A percentile compares a stretch with the other conserved stretches of the same genome.
These are phyloP conservation scores for Dicrurus megarhynchus DNA, from an alignment of 2,113 vertebrate species.

Conservation along the genomic window DNA sequence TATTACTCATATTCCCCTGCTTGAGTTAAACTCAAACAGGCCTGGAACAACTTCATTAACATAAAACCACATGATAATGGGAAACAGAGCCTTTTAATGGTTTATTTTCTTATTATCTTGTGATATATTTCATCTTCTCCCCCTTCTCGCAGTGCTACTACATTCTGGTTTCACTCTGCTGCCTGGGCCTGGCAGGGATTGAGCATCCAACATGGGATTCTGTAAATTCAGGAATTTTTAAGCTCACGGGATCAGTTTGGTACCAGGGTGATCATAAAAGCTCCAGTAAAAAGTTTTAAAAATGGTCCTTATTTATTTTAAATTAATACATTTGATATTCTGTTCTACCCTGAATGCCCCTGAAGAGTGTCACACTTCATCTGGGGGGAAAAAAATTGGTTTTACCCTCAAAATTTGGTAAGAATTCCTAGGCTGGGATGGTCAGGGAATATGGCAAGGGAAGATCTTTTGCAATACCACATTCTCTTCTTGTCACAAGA, in stretches of 20 bases:
- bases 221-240: not conserved
- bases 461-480: not conserved
- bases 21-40: conserved; percentile 72
- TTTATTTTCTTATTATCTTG: conserved; percentile 76
- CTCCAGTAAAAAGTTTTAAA: not conserved
- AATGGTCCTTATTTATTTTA: not conserved
- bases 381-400: no score
- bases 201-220: not conserved
- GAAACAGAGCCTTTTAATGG: conserved; percentile 74
- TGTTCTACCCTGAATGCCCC: no score
- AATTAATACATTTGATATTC: rapidly evolving
- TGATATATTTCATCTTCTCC: conserved; percentile 72
- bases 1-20: conserved; percentile 74
- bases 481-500: not conserved
- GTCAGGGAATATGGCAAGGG: not conserved
- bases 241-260: not conserved
- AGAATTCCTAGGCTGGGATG: not conserved
- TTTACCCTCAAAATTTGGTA: not conserved
- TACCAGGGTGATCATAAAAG: not conserved
- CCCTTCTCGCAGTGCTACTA: conserved; percentile 56
- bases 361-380: not conserved
- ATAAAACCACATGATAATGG: conserved; percentile 77
- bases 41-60: conserved; percentile 76
- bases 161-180: conserved; percentile 60
- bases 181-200: not conserved